Percentiles rank a stretch among this genome's conserved stretches.
These are phyloP conservation scores for Osmoderma eremita DNA, from an alignment of 2,888 invertebrate species.

Conservation along the genomic window DNA sequence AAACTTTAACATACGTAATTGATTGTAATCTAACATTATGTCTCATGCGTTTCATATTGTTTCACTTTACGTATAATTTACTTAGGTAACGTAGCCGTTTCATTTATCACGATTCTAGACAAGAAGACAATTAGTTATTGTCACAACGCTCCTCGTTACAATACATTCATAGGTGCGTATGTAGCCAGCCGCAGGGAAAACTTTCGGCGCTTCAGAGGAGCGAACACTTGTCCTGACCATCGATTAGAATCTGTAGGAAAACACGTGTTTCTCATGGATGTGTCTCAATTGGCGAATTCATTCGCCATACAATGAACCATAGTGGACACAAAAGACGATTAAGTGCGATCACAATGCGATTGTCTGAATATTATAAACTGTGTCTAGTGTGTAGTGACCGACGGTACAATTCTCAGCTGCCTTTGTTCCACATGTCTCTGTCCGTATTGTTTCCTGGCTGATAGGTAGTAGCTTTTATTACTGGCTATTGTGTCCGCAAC, in stretches of 20 bases:
- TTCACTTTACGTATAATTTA: slow-evolving; percentile 14
- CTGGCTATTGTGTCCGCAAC: slow-evolving; percentile 38
- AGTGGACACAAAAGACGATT: slow-evolving; percentile 49
- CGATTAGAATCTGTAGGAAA: slow-evolving; percentile 35
- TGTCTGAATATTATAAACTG: slow-evolving; percentile 43
- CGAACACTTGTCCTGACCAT: slow-evolving; percentile 9
- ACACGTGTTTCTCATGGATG: slow-evolving; percentile 22
- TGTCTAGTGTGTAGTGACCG: slow-evolving; percentile 45
- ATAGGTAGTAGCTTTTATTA: slow-evolving; percentile 48
- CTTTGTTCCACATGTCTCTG: slow-evolving; percentile 38
- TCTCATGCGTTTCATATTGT: slow-evolving; percentile 4
- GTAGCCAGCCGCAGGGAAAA: slow-evolving; percentile 3
- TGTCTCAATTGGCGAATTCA: slow-evolving; percentile 34
- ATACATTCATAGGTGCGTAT: background rate
- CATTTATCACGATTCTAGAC: slow-evolving; percentile 23
- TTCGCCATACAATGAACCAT: slow-evolving; percentile 44
- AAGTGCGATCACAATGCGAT: slow-evolving; percentile 51
- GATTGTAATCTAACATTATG: slow-evolving; percentile 14
- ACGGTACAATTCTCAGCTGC: slow-evolving; percentile 46
- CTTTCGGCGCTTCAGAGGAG: slow-evolving; percentile 2
- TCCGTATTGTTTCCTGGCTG: slow-evolving; percentile 49
- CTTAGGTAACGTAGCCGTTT: slow-evolving; percentile 1
- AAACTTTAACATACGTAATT: slow-evolving; percentile 9
- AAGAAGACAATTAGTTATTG: slow-evolving; percentile 21
- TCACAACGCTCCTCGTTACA: background rate